A percentile compares a stretch with the other conserved stretches of the same genome.
Evolutionary conservation across 2,113 vertebrate species (phyloP).

Genomic region (Laticauda colubrina): DNA sequence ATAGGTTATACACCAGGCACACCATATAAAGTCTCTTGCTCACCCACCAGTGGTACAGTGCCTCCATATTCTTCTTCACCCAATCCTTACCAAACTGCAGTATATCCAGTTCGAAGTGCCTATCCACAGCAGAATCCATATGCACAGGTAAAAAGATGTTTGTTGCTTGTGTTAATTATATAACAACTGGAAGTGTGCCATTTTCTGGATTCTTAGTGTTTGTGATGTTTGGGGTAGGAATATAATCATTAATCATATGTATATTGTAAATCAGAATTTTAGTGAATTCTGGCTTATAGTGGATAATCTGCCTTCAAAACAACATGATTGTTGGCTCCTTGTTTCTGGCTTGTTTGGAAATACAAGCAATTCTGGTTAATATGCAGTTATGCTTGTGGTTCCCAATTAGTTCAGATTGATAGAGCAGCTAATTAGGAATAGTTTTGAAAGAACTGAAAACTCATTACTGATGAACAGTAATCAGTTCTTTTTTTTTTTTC

Average conservation of each 20-base stretch:
- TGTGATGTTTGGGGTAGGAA: neutral
- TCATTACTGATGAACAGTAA: neutral
- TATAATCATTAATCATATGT: neutral
- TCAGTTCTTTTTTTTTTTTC: neutral
- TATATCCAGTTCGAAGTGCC: constrained; percentile 95
- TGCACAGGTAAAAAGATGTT: constrained; percentile 79
- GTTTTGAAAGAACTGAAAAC: neutral
- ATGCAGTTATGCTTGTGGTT: neutral
- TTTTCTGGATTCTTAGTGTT: neutral
- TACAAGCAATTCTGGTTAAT: neutral
- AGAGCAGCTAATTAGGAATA: neutral
- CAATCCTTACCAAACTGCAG: constrained; percentile 87
- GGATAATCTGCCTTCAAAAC: neutral
- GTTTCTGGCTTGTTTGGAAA: neutral
- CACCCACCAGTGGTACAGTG: constrained; percentile 89
- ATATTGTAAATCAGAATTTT: neutral
- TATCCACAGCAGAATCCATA: constrained; percentile 96
- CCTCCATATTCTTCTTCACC: constrained; percentile 92
- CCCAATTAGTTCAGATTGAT: neutral
- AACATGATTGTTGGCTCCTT: neutral
- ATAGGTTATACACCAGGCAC: constrained; percentile 91
- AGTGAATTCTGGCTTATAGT: neutral
- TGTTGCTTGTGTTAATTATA: neutral
- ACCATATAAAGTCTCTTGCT: constrained; percentile 97
- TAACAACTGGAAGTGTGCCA: neutral